Evolutionary conservation across 2,888 invertebrate species (phyloP).

Genomic region (Campoplex nolae): DNA sequence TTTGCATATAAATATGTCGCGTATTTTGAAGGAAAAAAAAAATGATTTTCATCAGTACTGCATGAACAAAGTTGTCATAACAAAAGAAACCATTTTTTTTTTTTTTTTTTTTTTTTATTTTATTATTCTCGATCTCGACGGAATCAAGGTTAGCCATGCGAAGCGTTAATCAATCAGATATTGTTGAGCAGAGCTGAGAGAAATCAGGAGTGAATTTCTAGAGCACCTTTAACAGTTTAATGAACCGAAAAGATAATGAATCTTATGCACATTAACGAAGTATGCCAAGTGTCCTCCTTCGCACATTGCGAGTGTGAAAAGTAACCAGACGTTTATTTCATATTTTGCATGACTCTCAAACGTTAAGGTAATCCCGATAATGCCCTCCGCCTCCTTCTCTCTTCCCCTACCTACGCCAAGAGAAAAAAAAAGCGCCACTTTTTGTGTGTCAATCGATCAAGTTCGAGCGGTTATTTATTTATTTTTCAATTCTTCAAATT

Average conservation of each 20-base stretch:
- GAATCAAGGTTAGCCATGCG: background rate
- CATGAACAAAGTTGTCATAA: slow-evolving; percentile 10
- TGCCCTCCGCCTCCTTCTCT: too few relatives aligned
- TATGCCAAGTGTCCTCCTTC: background rate
- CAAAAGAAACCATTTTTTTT: background rate
- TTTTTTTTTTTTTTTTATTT: background rate
- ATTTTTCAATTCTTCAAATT: background rate
- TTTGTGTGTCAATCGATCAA: background rate
- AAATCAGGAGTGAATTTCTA: background rate
- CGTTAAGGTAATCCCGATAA: background rate
- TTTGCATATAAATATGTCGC: too few relatives aligned
- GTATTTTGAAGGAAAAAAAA: background rate
- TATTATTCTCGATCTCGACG: background rate
- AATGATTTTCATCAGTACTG: background rate
- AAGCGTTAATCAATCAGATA: background rate
- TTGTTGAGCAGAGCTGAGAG: background rate
- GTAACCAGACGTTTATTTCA: background rate
- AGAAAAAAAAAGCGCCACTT: background rate
- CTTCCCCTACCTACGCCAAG: too few relatives aligned
- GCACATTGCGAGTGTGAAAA: too few relatives aligned
- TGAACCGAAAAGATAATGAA: slow-evolving; percentile 16
- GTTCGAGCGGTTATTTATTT: background rate
- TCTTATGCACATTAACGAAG: slow-evolving; percentile 9
- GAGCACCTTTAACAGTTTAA: slow-evolving; percentile 1
- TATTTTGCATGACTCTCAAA: background rate